Evolutionary conservation across 2,113 vertebrate species (phyloP).

Genomic region (Laticauda colubrina): DNA sequence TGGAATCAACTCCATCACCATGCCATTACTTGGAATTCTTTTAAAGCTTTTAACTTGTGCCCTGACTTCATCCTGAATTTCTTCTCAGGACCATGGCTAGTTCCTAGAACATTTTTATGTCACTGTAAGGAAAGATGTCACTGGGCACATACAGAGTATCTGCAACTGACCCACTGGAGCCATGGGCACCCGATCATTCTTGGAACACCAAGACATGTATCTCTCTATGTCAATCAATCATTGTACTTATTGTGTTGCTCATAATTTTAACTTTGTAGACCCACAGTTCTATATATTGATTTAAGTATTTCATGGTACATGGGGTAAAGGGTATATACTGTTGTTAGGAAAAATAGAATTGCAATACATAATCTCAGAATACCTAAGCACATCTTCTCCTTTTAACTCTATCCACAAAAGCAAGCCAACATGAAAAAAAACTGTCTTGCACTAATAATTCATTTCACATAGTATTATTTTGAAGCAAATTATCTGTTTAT

Average conservation of each 20-base stretch:
- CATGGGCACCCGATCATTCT: background rate
- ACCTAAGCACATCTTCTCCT: background rate
- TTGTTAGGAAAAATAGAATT: background rate
- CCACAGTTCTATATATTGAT: background rate
- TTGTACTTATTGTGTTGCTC: background rate
- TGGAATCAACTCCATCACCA: background rate
- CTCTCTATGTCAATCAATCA: background rate
- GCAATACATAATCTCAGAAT: background rate
- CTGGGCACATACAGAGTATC: background rate
- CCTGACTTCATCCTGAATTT: background rate
- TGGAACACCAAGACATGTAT: background rate
- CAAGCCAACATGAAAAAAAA: background rate
- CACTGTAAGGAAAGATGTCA: background rate
- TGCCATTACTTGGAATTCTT: background rate
- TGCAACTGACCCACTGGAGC: background rate
- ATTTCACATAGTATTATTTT: background rate
- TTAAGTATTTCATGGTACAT: background rate
- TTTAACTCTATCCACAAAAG: background rate
- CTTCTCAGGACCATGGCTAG: constrained; percentile 10
- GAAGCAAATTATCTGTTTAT: background rate
- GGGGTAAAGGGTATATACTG: background rate
- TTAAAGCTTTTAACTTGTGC: background rate
- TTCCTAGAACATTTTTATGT: constrained; percentile 7
- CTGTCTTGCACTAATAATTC: background rate
- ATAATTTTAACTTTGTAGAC: background rate